Base-by-base conservation (phyloP, 2,113 vertebrate genomes). In the Kobus ellipsiprymnus region DNA sequence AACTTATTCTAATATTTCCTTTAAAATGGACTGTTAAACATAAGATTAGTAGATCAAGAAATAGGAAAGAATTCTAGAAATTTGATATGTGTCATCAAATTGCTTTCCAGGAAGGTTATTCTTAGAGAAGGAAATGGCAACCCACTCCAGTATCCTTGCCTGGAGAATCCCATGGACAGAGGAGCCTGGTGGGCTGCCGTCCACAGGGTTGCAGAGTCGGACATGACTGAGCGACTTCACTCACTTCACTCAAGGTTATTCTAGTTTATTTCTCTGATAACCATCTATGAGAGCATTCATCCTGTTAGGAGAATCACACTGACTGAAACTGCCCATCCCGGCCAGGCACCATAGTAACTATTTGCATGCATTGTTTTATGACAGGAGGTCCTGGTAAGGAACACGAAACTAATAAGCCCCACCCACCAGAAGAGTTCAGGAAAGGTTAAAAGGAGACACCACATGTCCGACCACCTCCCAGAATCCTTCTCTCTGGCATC, bases 21-120 rank as follows among this genome's bases (percentile, higher is more conserved):
- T 85, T 95, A 86, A 86, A 92, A 78, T 60, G 17, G 8, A 82
- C 46, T 93, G 94, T 95, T 84, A 91, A 97, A 90, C 25, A 27
- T 27, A 15, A 94, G 96, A 83, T 92, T 86, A 7, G 14, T 92
- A 48, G 59, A 80, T 62, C 19, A 60, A 84, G n/a, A 95, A 96
- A 89, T 3, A 55, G 33, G 14, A 83, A 82, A 62, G 19, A 36
- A 15, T 62, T 50, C 52, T 82, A 67, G 25, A 90, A 33, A 57
- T 90, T 87, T 84, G 74, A 19, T 36, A 74, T 60, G 74, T 55
- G 74, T 89, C 59, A 82, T 25, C 52, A 87, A 36, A 90, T 87
- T 64, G 40, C 36, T 87, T 94, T 82, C 33, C 67, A 89, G 50
- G 57, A 57, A 90, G 29, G 23, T 21, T 62, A 23, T 17, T 36